phyloP scores from a whole-genome alignment of 2,113 vertebrate genomes.

The Camarhynchus parvulus region DNA sequence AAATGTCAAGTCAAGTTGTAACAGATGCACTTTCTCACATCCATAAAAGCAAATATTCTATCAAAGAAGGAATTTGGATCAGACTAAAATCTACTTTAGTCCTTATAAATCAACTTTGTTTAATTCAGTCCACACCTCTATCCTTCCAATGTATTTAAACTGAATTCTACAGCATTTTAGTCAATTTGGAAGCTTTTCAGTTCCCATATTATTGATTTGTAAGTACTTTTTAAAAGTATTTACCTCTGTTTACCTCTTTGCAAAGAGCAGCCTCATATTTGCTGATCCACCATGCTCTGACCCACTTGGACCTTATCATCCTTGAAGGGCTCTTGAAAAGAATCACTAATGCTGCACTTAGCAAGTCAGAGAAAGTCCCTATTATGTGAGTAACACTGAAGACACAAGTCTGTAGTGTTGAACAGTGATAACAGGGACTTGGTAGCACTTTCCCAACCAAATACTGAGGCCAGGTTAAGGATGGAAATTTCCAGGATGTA shows the following conservation, averaged over 20 bases:
- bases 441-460: neutral
- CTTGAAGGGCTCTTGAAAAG: neutral
- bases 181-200: neutral
- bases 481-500: neutral
- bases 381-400: neutral
- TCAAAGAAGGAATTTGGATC: neutral
- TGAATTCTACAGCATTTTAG: neutral
- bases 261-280: neutral
- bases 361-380: neutral
- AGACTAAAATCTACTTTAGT: neutral
- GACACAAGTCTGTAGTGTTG: neutral
- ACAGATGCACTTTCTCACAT: neutral
- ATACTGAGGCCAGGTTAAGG: neutral
- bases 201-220: neutral
- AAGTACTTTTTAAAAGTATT: neutral
- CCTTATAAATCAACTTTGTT: neutral
- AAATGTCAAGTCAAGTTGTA: neutral
- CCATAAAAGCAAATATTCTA: neutral
- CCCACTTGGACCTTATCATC: neutral
- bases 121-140: neutral
- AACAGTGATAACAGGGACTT: neutral
- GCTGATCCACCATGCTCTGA: neutral
- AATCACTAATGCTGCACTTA: neutral
- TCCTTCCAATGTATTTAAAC: neutral
- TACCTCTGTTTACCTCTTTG: neutral